Evolutionary conservation across 2,888 invertebrate species (phyloP), one percentile per base, ranked within the genome.

Genomic region (Drosophila acutilabella): DNA sequence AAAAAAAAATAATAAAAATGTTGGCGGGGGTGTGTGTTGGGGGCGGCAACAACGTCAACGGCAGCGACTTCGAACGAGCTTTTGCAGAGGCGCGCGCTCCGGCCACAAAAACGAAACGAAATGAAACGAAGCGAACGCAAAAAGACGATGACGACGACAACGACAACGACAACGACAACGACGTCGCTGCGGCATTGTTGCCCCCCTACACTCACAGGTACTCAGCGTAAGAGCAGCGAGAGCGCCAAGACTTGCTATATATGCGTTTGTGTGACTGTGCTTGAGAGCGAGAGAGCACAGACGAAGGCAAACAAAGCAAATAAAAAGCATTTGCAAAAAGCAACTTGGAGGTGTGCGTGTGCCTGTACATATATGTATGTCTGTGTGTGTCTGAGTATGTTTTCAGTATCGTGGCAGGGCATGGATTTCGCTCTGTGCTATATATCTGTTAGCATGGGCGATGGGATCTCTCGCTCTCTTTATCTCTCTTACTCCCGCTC

Each of bases 251-350:
- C 62, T 41, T 61, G 7, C 44, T 51, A 40, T 10, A 14, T 50
- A 18, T 38, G 33, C 45, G 18, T 38, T 56, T 52, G 36, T 51
- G 68, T n/a, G 76, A 8, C 30, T 38, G 33, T 48, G 23, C 42
- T 57, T 51, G 62, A 50, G 36, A 47, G 68, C 11, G 76, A 66
- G 73, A 65, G 78, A 64, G 77, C 58, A 53, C 64, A 68, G 68
- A 57, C 74, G 57, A 60, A 62, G 69, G 59, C 74, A 71, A 71
- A 62, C 68, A 87, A 84, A 81, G 78, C 75, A 87, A 78, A 71
- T 61, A 84, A 87, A 81, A 84, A 85, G 51, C 30, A 30, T 80
- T 79, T 62, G 82, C 88, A 84, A 85, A 84, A 87, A 73, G 62
- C 64, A 71, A 69, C 76, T 81, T 73, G 70, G 57, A 74, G 70